phyloP scores from a whole-genome alignment of 2,888 invertebrate genomes.

The Lithosia quadra region DNA sequence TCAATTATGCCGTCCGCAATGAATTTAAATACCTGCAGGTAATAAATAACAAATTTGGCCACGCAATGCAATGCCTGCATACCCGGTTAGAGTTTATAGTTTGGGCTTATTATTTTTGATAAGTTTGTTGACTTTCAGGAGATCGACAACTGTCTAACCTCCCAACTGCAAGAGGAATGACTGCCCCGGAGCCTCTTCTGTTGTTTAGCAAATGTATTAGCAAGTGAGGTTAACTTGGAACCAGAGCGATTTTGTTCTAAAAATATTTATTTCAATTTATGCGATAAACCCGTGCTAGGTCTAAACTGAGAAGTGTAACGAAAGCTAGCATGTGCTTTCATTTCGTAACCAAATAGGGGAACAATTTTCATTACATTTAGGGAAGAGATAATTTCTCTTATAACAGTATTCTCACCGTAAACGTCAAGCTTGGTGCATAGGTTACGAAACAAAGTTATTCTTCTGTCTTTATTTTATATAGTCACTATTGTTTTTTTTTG shows the following conservation, averaged over 20 bases:
- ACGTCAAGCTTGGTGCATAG: conserved; percentile 28
- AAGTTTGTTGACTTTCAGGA: no score
- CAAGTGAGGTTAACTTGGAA: no score
- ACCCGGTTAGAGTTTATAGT: no score
- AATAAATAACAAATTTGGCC: no score
- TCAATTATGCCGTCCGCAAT: no score
- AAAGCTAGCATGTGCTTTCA: neutral
- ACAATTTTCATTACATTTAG: conserved; percentile 22
- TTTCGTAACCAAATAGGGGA: conserved; percentile 23
- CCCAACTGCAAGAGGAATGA: no score
- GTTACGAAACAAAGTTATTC: conserved; percentile 25
- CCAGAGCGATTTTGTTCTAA: neutral
- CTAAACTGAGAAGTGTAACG: neutral
- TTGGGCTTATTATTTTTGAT: no score
- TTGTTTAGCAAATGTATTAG: no score
- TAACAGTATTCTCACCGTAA: conserved; percentile 25
- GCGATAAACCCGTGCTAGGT: neutral
- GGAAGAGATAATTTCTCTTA: conserved; percentile 24
- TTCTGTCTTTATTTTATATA: neutral
- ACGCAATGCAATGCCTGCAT: no score
- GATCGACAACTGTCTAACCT: no score
- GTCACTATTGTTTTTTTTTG: neutral
- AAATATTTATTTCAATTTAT: neutral
- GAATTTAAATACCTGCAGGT: no score
- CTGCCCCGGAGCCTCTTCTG: no score